Base-by-base conservation (phyloP, 2,888 invertebrate genomes). In the Amblyjoppa proteus region DNA sequence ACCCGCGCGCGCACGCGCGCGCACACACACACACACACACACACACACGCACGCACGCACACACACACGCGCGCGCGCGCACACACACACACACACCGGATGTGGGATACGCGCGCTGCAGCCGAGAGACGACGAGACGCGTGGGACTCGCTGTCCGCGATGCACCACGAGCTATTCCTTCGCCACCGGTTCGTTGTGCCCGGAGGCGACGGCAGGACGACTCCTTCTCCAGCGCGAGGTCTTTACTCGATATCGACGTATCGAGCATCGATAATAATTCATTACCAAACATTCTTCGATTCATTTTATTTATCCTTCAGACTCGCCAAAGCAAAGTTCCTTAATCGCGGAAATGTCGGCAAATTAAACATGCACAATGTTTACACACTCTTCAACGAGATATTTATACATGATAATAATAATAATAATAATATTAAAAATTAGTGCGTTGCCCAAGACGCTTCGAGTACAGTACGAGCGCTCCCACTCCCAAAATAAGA, bases 1-100 rank as follows among this genome's bases (percentile, higher is more conserved):
- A 91, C 20, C 16, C 13, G 16, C 28, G 20, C 89, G 90, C 68
- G 25, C 41, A 41, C 64, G 25, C 75, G 49, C 31, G 34, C 5
- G 51, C 20, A 20, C 20, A 20, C 20, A 20, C 20, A 20, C 20
- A 20, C 20, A 20, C 20, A 20, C 20, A 20, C 20, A 20, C 20
- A 20, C 20, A 20, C 20, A 20, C 20, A 20, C 20, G 0, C 20
- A 20, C 20, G 0, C 20, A 20, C 20, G 0, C 20, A 20, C 20
- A 20, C 25, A 64, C 16, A 31, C 25, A 28, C n/a, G n/a, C n/a
- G n/a, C n/a, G n/a, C n/a, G n/a, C n/a, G n/a, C n/a, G n/a, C n/a
- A 49, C 5, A 66, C 51, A 66, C 75, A 53, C 85, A 85, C 89
- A 91, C 87, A 86, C 90, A 91, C 91, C 91, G 91, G 91, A 91